A percentile compares a stretch with the other conserved stretches of the same genome.
Evolutionary conservation across 2,113 vertebrate genomes (phyloP).

Genomic region (Capreolus pygargus): DNA sequence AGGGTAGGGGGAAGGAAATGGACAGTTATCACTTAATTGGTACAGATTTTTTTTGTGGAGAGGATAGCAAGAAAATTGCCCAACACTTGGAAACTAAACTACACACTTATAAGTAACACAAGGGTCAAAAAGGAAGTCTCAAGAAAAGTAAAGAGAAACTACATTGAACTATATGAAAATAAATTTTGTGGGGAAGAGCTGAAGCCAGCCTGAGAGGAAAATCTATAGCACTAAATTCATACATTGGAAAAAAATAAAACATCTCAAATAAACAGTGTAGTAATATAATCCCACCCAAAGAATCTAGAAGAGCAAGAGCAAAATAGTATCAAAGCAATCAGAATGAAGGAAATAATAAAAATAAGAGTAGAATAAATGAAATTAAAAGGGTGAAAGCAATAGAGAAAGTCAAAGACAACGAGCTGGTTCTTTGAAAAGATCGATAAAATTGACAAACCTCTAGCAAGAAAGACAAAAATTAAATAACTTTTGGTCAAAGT

Average conservation of each 20-base stretch:
- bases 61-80: neutral
- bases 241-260: neutral
- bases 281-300: neutral
- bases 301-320: neutral
- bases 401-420: neutral
- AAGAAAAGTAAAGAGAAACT: neutral
- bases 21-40: neutral
- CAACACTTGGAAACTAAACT: neutral
- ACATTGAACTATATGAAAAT: neutral
- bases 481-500: neutral
- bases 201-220: neutral
- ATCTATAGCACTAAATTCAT: neutral
- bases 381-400: neutral
- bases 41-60: neutral
- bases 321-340: neutral
- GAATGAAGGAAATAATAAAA: neutral
- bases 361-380: neutral
- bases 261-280: neutral
- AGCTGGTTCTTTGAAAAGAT: neutral
- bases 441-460: neutral
- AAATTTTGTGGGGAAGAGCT: neutral
- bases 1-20: neutral
- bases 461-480: neutral
- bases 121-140: neutral
- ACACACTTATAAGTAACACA: neutral